A percentile compares a stretch with the other conserved stretches of the same genome.
These are phyloP conservation scores for Nesometra sesokonis DNA, from an alignment of 35 echinoderm and acorn worm species.

Conservation along the genomic window DNA sequence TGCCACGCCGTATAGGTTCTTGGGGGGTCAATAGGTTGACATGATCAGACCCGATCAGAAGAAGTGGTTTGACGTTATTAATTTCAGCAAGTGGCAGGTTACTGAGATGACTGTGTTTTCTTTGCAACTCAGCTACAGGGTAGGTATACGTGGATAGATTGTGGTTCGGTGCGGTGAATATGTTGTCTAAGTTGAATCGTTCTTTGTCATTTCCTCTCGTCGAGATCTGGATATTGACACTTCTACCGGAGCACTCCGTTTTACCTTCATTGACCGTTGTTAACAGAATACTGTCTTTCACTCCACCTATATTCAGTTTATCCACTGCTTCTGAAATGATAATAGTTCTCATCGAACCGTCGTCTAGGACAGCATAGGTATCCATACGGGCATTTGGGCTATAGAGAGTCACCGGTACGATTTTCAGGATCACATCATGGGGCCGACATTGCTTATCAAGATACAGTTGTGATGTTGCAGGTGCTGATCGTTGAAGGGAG, in stretches of 20 bases:
- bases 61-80: neutral
- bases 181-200: neutral
- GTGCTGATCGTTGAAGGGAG: neutral
- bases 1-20: neutral
- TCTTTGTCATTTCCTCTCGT: neutral
- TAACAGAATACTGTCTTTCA: neutral
- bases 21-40: neutral
- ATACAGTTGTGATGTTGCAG: neutral
- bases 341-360: conserved; percentile 29
- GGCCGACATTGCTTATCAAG: neutral
- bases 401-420: neutral
- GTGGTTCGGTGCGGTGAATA: neutral
- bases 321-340: conserved; percentile 5
- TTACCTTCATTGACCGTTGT: neutral
- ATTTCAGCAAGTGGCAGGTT: neutral
- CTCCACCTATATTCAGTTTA: neutral
- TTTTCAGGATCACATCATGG: neutral
- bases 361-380: conserved; percentile 1
- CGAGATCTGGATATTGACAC: neutral
- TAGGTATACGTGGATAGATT: neutral
- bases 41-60: conserved; percentile 9
- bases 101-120: neutral
- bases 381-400: neutral
- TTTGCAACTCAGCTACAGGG: neutral
- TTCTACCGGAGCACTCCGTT: neutral